Base-by-base conservation (phyloP, 2,797 vertebrate genomes). In the Oreochromis grahami region DNA sequence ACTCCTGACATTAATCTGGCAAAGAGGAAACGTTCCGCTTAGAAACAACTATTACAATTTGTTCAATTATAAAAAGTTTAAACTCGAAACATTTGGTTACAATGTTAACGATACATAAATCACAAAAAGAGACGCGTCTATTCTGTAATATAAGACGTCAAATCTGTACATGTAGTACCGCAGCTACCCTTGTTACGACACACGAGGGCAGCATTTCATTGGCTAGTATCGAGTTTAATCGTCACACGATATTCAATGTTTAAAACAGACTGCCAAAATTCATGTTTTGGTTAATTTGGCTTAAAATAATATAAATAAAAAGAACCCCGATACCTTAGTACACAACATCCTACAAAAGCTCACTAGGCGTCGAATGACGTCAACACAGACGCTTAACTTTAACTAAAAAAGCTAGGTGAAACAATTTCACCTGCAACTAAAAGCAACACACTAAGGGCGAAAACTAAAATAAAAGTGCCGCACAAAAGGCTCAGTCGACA, bases 201-300 rank as follows among this genome's bases (percentile, higher is more conserved):
- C 81, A 55, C 1, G 84, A 52, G 29, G 91, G 81, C 83, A 74
- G 72, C 52, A 84, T 83, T 86, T 80, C 38, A 36, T 10, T 6
- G 77, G n/a, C 6, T 50, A 55, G 8, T 4, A 26, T 5, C 26
- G 21, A 72, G 24, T 48, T 19, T 17, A 48, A 29, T 48, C 41
- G 5, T 45, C 65, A 70, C 5, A 24, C 5, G 9, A 17, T 48
- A 48, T 2, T 72, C 41, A 72, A 15, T 17, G 68, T 29, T 72
- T 29, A 29, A 19, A 72, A 21, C n/a, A 45, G 43, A 48, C 4
- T 19, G 13, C 15, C 24, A 48, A 29, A 29, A 19, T 17, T 2
- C 7, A 70, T 26, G 17, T 26, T 70, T 68, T 9, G n/a, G 38
- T 68, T 24, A 68, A 41, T 15, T 24, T 41, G 15, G 63, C 13